Percentiles rank a stretch among this genome's conserved stretches.
phyloP scores from a whole-genome alignment of 2,113 vertebrate genomes.

The Chrysochloris asiatica region DNA sequence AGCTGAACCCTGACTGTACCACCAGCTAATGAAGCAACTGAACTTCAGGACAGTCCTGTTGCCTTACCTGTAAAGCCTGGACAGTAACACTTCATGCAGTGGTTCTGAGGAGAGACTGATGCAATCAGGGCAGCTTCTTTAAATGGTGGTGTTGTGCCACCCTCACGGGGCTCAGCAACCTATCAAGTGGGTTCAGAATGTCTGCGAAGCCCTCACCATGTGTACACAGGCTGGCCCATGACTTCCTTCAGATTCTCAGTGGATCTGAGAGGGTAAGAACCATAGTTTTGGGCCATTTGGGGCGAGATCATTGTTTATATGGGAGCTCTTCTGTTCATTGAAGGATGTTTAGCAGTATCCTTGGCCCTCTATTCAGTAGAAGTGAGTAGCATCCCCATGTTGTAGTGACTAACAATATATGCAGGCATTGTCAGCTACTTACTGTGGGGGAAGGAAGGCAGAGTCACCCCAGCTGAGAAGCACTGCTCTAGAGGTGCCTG shows the following conservation, averaged over 20 bases:
- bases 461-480: neutral
- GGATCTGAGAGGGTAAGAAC: neutral
- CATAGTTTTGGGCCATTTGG: neutral
- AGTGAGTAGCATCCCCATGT: neutral
- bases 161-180: too few relatives aligned
- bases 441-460: neutral
- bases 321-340: neutral
- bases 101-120: neutral
- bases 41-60: neutral
- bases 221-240: fast-evolving
- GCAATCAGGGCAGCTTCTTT: neutral
- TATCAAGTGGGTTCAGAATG: fast-evolving
- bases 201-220: fast-evolving
- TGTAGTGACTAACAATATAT: neutral
- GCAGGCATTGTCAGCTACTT: neutral
- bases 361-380: neutral
- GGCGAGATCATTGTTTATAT: fast-evolving
- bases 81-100: fast-evolving
- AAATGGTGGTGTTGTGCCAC: fast-evolving
- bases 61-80: neutral
- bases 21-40: neutral
- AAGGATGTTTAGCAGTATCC: too few relatives aligned
- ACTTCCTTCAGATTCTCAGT: neutral
- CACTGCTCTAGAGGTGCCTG: neutral
- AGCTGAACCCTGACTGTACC: neutral